Conservation (phyloP, 2,888 invertebrate species). For the Aphelenchoides bicaudatus region DNA sequence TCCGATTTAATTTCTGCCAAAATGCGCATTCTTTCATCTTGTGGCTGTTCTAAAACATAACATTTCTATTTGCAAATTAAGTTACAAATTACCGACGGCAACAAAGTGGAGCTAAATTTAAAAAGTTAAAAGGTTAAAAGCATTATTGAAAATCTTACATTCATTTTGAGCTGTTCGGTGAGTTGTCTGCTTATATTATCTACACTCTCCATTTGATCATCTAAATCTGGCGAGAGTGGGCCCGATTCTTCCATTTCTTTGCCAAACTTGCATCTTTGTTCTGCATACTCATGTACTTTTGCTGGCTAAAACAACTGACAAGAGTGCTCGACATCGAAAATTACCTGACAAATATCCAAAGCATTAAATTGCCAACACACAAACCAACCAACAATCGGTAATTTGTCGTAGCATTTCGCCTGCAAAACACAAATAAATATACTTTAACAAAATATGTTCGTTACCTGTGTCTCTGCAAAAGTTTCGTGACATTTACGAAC, state of each 20-base stretch:
- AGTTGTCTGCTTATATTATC: slow-evolving; percentile 41
- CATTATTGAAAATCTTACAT: slow-evolving; percentile 26
- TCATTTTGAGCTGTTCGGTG: slow-evolving; percentile 43
- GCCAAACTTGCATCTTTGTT: slow-evolving; percentile 24
- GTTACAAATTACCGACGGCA: too few relatives aligned
- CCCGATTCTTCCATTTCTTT: slow-evolving; percentile 8
- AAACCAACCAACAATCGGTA: slow-evolving; percentile 29
- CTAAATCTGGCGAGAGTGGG: slow-evolving; percentile 30
- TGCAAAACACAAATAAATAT: too few relatives aligned
- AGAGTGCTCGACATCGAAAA: not conserved
- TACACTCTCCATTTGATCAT: slow-evolving; percentile 28
- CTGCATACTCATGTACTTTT: slow-evolving; percentile 17
- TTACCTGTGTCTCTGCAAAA: slow-evolving; percentile 30
- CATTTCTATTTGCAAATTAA: too few relatives aligned
- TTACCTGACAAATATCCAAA: slow-evolving; percentile 38
- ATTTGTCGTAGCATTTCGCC: slow-evolving; percentile 29
- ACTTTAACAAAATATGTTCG: too few relatives aligned
- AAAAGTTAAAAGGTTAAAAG: not conserved
- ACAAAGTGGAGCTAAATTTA: slow-evolving; percentile 45
- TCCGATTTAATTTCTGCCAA: slow-evolving; percentile 44
- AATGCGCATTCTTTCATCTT: slow-evolving; percentile 42
- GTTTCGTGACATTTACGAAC: slow-evolving; percentile 42
- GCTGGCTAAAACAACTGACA: slow-evolving; percentile 15
- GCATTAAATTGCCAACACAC: slow-evolving; percentile 39
- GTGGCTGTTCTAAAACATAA: slow-evolving; percentile 45